These are phyloP conservation scores for Hydrocynus forskahlii DNA, from an alignment of 2,797 vertebrate genomes.

Conservation along the genomic window DNA sequence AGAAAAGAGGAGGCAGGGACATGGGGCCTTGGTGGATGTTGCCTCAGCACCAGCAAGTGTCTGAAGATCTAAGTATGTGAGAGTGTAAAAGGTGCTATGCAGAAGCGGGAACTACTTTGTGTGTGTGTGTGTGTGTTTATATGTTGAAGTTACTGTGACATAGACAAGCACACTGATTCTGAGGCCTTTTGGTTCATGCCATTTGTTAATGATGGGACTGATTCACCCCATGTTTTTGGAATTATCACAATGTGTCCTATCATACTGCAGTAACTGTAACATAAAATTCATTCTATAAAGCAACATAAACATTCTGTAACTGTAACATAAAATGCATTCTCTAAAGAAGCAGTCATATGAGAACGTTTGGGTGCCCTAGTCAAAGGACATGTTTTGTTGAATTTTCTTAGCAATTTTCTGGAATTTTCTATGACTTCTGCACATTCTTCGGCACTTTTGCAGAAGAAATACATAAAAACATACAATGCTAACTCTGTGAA, in stretches of 20 bases:
- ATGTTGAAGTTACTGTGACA: not conserved
- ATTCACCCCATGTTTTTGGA: not conserved
- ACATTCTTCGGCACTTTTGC: too few relatives aligned
- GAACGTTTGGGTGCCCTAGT: too few relatives aligned
- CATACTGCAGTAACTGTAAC: not conserved
- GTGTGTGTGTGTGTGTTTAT: not conserved
- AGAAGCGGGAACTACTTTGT: conserved; percentile 1
- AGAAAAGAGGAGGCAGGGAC: conserved; percentile 49
- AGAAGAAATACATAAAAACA: too few relatives aligned
- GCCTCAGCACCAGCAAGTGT: conserved; percentile 46
- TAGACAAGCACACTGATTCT: not conserved
- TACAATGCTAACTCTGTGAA: too few relatives aligned
- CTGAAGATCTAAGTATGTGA: conserved; percentile 44
- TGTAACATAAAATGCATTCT: too few relatives aligned
- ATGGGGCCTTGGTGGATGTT: conserved; percentile 44
- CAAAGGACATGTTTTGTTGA: too few relatives aligned
- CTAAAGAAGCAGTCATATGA: not conserved
- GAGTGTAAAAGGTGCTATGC: conserved; percentile 43
- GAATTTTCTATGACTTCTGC: too few relatives aligned
- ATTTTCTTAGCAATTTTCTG: too few relatives aligned
- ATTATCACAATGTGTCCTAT: too few relatives aligned
- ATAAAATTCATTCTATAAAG: not conserved
- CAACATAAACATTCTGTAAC: too few relatives aligned
- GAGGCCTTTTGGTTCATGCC: not conserved
- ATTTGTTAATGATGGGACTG: not conserved